Conservation (phyloP, 2,797 vertebrate species). For the Manis javanica region DNA sequence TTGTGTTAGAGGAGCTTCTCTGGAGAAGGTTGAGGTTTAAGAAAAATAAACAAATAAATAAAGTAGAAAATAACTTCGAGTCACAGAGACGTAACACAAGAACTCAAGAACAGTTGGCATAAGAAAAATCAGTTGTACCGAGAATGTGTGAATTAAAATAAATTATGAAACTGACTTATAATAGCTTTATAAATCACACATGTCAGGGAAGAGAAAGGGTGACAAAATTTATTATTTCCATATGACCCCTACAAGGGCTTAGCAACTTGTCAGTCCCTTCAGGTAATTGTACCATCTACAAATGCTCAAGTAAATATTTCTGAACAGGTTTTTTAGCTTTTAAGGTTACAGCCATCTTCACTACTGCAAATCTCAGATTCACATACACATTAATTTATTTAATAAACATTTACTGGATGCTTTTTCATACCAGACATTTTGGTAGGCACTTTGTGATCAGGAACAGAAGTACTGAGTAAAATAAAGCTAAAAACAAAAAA, state of each 20-base stretch:
- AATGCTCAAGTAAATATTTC: neutral
- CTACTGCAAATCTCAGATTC: neutral
- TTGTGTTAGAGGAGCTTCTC: neutral
- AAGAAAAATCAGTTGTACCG: neutral
- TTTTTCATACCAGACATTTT: neutral
- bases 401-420: neutral
- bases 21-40: neutral
- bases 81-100: neutral
- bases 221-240: neutral
- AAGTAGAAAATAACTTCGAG: neutral
- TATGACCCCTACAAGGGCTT: neutral
- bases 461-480: neutral
- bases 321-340: neutral
- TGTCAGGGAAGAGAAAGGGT: neutral
- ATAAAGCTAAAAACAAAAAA: neutral
- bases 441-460: neutral
- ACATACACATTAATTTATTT: neutral
- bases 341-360: neutral
- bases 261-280: neutral
- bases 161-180: neutral
- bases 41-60: neutral
- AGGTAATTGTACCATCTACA: neutral
- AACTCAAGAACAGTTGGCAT: neutral
- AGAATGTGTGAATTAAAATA: constrained; percentile 9
- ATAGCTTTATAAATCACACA: neutral